A percentile compares a stretch with the other conserved stretches of the same genome.
phyloP scores from a whole-genome alignment of 2,113 vertebrate species.

The Paramormyrops kingsleyae region DNA sequence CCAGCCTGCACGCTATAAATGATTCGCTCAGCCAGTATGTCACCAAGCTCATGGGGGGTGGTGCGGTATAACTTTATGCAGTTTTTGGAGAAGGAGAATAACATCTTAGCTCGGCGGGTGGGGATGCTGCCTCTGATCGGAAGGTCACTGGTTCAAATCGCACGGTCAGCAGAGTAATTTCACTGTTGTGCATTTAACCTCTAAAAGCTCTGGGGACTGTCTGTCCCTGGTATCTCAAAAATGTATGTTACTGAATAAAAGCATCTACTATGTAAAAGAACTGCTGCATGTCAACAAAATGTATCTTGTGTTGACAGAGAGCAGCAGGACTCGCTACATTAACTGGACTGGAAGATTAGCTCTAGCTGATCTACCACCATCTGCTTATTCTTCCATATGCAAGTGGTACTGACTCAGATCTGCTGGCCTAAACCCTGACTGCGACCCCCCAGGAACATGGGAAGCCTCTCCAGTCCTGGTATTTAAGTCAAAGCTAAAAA shows the following conservation, averaged over 20 bases:
- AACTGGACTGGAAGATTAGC: background rate
- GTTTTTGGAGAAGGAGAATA: background rate
- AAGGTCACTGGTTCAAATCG: background rate
- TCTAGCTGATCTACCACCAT: background rate
- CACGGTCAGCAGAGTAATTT: background rate
- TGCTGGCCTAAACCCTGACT: background rate
- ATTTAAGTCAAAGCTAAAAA: background rate
- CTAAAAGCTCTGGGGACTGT: background rate
- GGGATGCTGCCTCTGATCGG: background rate
- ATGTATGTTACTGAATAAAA: background rate
- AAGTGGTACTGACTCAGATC: background rate
- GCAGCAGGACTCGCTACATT: background rate
- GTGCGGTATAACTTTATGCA: background rate
- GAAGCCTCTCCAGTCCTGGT: background rate
- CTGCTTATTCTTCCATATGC: background rate
- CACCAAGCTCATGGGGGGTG: slow-evolving; percentile 15
- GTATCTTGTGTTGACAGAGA: background rate
- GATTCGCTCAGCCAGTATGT: slow-evolving; percentile 28
- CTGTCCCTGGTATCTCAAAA: background rate
- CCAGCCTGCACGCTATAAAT: slow-evolving; percentile 29
- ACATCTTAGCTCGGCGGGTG: background rate
- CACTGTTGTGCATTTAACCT: background rate
- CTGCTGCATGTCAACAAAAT: background rate
- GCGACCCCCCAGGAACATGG: background rate
- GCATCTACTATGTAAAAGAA: background rate